Base-by-base conservation (phyloP, 2,797 vertebrate species). In the Ctenosaura bakeri region DNA sequence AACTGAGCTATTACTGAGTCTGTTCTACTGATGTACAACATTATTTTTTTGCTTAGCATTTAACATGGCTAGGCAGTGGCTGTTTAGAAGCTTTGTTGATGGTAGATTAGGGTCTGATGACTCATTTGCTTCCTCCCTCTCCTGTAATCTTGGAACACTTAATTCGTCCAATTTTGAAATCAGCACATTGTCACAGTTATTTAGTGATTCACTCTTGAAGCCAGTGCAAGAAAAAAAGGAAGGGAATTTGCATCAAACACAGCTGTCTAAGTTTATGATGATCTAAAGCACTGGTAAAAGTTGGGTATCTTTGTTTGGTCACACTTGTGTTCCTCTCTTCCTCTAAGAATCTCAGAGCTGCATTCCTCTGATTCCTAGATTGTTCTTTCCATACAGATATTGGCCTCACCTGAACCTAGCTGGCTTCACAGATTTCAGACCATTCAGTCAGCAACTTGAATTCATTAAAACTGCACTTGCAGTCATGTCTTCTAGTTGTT, bases 51-150 rank as follows among this genome's bases (percentile, higher is more conserved):
- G 89, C 38, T 56, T 85, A 76, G 0, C 3, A 0, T 24, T 22
- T 13, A 29, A 18, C 8, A 29, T 32, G 79, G 62, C 46, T 77
- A 84, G 6, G 32, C 83, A 59, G 38, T 10, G 35, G 54, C 77
- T 91, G 35, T 85, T 94, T 71, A 85, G 91, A 94, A 83, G 50
- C 85, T 94, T 83, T 18, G 85, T 32, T 3, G 81, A 78, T 88
- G 59, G 91, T 90, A 80, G 76, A 90, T 86, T 56, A 91, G 94
- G 88, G 86, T 88, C 88, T 92, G 91, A 91, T 94, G 94, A 77
- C 74, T 94, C 91, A 77, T 91, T 20, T 42, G 59, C 71, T 42
- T 85, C 22, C 82, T 95, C 59, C 85, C 66, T 87, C 76, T 85
- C 85, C 50, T 84, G 92, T 22, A 42, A 69, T 80, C 74, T 76